A percentile compares a stretch with the other conserved stretches of the same genome.
phyloP scores from a whole-genome alignment of 2,888 invertebrate species.

The Lochmaea crataegi region DNA sequence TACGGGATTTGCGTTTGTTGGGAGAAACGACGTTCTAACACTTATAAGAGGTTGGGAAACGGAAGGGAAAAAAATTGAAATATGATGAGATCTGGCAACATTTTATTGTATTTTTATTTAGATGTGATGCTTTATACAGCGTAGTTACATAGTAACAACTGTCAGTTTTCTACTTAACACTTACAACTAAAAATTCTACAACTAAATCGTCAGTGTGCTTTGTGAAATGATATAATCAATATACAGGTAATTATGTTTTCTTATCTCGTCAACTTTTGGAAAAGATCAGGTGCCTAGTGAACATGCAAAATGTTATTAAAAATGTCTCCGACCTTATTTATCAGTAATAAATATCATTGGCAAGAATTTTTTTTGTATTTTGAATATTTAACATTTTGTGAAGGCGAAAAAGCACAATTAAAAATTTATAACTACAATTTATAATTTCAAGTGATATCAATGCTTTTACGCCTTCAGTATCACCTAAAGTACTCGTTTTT shows the following conservation, averaged over 20 bases:
- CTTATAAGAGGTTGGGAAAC: background rate
- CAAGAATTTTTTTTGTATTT: slow-evolving; percentile 47
- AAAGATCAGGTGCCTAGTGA: slow-evolving; percentile 59
- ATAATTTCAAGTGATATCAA: background rate
- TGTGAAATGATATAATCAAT: slow-evolving; percentile 62
- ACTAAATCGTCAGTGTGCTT: slow-evolving; percentile 63
- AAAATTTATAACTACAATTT: slow-evolving; percentile 17
- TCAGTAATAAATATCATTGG: slow-evolving; percentile 53
- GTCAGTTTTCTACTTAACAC: slow-evolving; percentile 70
- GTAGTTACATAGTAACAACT: slow-evolving; percentile 80
- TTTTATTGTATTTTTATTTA: slow-evolving; percentile 73
- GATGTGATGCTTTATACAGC: slow-evolving; percentile 74
- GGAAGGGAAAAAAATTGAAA: background rate
- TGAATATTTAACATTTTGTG: slow-evolving; percentile 26
- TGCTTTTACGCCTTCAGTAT: slow-evolving; percentile 19
- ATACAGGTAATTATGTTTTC: slow-evolving; percentile 42
- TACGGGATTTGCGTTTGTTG: too few relatives aligned
- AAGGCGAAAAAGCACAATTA: slow-evolving; percentile 13
- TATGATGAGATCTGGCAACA: slow-evolving; percentile 71
- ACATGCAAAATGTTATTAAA: slow-evolving; percentile 59
- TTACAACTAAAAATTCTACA: slow-evolving; percentile 76
- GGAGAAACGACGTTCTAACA: too few relatives aligned
- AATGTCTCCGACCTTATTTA: slow-evolving; percentile 55
- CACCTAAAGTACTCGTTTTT: slow-evolving; percentile 32
- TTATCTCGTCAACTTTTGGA: slow-evolving; percentile 58